Conservation (phyloP, 2,113 vertebrate species). For the Antechinus flavipes region DNA sequence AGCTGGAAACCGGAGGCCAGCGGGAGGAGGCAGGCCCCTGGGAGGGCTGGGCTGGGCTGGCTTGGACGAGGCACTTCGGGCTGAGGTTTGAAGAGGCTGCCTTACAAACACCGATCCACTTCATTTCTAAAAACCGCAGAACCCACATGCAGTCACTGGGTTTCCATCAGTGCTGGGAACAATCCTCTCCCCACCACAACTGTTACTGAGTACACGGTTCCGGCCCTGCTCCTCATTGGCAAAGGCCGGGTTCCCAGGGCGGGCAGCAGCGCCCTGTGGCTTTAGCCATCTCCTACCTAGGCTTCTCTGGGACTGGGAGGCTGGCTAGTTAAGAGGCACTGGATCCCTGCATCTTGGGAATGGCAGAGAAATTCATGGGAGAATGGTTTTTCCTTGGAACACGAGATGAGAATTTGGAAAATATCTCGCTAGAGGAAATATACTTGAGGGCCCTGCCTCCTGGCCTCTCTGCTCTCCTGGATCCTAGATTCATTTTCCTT, state of each 20-base stretch:
- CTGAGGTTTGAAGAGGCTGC: conserved; percentile 50
- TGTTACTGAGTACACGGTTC: not conserved
- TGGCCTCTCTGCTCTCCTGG: not conserved
- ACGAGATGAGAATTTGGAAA: not conserved
- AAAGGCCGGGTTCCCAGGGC: not conserved
- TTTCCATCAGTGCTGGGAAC: conserved; percentile 65
- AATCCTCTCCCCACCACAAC: conserved; percentile 39
- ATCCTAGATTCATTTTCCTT: not conserved
- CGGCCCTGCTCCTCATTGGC: conserved; percentile 22
- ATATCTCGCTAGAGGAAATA: not conserved
- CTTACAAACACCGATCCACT: conserved; percentile 62
- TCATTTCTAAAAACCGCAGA: conserved; percentile 71
- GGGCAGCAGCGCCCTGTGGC: conserved; percentile 14
- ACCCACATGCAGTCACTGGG: conserved; percentile 63
- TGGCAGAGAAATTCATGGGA: not conserved
- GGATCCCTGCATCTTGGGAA: conserved; percentile 29
- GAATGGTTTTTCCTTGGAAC: conserved; percentile 9
- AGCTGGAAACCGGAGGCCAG: not conserved
- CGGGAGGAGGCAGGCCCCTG: not conserved
- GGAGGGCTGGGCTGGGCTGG: conserved; percentile 25
- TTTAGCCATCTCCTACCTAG: conserved; percentile 57
- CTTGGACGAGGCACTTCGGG: not conserved
- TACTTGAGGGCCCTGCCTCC: not conserved
- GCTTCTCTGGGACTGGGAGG: not conserved
- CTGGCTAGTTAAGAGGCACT: not conserved